Percentiles rank a stretch among this genome's conserved stretches.
Conservation (phyloP, 2,797 vertebrate genomes). For the Crocodylus rhombifer region DNA sequence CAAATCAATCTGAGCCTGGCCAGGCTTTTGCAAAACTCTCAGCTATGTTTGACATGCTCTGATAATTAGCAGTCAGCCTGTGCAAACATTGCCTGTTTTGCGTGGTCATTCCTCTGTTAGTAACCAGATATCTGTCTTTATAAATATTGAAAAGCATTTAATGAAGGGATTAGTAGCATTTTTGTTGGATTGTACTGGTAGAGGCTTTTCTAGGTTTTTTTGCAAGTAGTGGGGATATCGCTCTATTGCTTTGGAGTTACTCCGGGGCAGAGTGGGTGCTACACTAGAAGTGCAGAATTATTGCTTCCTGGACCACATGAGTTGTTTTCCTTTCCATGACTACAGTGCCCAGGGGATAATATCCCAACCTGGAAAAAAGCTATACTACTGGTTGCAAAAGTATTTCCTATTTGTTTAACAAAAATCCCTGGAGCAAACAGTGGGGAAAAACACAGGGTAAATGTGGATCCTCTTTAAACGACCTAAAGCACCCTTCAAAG, state of each 20-base stretch:
- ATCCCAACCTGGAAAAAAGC: slow-evolving; percentile 79
- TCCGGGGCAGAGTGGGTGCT: neutral
- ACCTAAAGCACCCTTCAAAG: neutral
- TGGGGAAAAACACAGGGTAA: slow-evolving; percentile 70
- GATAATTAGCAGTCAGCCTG: neutral
- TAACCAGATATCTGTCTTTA: neutral
- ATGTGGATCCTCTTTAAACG: neutral
- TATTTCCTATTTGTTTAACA: slow-evolving; percentile 78
- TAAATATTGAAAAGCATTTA: neutral
- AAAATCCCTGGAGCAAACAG: slow-evolving; percentile 68
- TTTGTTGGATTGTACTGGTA: neutral
- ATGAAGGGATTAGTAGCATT: neutral
- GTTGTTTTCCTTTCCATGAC: slow-evolving; percentile 73
- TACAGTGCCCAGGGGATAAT: neutral
- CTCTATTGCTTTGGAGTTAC: neutral
- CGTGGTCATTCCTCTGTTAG: neutral
- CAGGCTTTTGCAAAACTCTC: neutral
- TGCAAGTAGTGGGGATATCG: neutral
- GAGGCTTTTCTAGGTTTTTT: neutral
- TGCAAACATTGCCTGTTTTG: neutral
- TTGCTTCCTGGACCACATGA: slow-evolving; percentile 65
- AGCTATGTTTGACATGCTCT: neutral
- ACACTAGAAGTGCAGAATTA: slow-evolving; percentile 38
- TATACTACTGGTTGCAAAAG: slow-evolving; percentile 74
- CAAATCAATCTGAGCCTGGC: neutral